Evolutionary conservation across 2,113 vertebrate species (phyloP).

Genomic region (Brienomyrus longianalis): DNA sequence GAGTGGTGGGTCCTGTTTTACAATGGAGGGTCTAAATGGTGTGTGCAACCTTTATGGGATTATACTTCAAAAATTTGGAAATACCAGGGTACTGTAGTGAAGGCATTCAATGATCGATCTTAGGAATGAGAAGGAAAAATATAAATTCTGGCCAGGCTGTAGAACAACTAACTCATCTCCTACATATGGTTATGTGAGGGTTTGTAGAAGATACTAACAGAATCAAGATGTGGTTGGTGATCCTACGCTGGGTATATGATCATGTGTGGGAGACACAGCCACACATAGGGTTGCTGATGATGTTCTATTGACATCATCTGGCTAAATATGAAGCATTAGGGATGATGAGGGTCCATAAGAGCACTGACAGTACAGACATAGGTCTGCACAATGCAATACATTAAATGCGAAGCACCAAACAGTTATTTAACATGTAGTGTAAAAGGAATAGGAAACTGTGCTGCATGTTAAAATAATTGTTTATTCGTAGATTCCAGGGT

Average conservation of each 20-base stretch:
- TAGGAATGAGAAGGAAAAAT: neutral
- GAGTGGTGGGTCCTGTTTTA: neutral
- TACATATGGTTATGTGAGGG: neutral
- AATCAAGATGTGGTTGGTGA: neutral
- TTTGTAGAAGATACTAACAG: neutral
- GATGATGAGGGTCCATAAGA: neutral
- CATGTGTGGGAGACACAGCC: neutral
- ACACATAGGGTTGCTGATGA: neutral
- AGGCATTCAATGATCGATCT: too few relatives aligned
- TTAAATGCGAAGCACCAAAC: neutral
- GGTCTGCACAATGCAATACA: neutral
- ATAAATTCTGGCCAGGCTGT: neutral
- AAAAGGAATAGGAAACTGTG: neutral
- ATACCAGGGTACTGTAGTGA: neutral
- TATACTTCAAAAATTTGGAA: neutral
- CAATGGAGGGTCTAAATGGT: neutral
- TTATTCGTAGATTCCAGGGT: conserved; percentile 52
- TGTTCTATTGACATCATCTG: neutral
- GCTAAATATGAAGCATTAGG: neutral
- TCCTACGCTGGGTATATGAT: neutral
- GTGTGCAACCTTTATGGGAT: neutral
- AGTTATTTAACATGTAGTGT: neutral
- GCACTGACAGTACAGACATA: neutral
- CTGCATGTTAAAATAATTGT: neutral
- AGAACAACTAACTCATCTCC: neutral